Conservation (phyloP, 1,140 invertebrate species). For the Rhagoletis pomonella region DNA sequence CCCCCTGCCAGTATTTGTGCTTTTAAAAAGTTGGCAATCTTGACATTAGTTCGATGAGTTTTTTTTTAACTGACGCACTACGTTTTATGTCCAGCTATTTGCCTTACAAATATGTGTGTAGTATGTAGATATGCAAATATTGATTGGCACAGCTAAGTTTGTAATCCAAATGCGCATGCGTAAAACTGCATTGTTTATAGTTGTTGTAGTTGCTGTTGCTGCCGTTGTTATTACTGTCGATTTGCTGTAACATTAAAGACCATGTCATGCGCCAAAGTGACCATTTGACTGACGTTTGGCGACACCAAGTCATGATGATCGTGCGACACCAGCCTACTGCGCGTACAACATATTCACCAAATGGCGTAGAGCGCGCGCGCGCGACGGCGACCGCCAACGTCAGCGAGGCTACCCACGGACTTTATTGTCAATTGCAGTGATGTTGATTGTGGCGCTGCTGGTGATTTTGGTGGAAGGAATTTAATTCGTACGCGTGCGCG, state of each 20-base stretch:
- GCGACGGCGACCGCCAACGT: background rate
- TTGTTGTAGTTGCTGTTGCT: no score
- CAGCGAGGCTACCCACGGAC: conserved; percentile 26
- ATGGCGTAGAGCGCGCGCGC: background rate
- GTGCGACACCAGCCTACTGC: background rate
- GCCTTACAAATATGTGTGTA: background rate
- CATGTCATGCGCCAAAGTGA: conserved; percentile 50
- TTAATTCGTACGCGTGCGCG: conserved; percentile 28
- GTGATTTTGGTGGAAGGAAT: conserved; percentile 45
- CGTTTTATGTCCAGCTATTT: background rate
- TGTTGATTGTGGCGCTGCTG: conserved; percentile 8
- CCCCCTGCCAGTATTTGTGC: background rate
- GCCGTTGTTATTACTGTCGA: conserved; percentile 26
- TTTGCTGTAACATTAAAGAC: conserved; percentile 53
- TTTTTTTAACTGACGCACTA: background rate
- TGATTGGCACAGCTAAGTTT: no score
- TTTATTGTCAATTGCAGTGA: background rate
- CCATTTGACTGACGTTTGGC: conserved; percentile 55
- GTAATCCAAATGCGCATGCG: no score
- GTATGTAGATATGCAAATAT: background rate
- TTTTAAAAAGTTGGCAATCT: background rate
- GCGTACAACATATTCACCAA: background rate
- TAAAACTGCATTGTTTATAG: conserved; percentile 29
- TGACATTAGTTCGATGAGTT: background rate
- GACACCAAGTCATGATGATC: conserved; percentile 52